Conservation (phyloP, 2,888 invertebrate genomes). For the Mythimna loreyi region DNA sequence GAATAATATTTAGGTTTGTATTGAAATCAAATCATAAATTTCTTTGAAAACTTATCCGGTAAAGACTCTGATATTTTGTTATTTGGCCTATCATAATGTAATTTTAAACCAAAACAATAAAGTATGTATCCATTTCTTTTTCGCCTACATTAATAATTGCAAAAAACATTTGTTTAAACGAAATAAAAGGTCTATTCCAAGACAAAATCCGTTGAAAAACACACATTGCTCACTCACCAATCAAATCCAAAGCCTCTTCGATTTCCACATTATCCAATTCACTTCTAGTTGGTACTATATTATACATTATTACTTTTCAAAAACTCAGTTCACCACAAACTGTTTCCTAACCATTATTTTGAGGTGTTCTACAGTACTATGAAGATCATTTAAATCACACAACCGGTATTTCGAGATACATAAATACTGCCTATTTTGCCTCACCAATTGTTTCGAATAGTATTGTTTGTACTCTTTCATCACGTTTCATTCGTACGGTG, state of each 20-base stretch:
- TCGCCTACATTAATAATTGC: too few species aligned
- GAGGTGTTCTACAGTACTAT: background rate
- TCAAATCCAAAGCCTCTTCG: conserved; percentile 43
- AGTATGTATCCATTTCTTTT: too few species aligned
- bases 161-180: too few species aligned
- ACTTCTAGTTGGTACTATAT: background rate
- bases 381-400: background rate
- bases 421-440: conserved; percentile 26
- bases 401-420: background rate
- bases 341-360: conserved; percentile 30
- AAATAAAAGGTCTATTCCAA: too few species aligned
- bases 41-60: too few species aligned
- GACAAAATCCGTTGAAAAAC: background rate
- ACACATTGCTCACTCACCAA: conserved; percentile 25
- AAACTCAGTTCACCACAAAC: conserved; percentile 20
- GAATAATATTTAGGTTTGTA: too few species aligned
- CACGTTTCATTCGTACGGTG: background rate
- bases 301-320: conserved; percentile 10
- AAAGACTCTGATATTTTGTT: too few species aligned
- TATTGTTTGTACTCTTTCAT: background rate
- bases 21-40: too few species aligned
- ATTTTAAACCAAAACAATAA: too few species aligned
- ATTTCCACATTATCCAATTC: conserved; percentile 37
- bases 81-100: too few species aligned
- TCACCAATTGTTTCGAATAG: background rate